Evolutionary conservation across 2,113 vertebrate genomes (phyloP), one percentile per base, ranked within the genome.

Genomic region (Phodopus roborovskii): DNA sequence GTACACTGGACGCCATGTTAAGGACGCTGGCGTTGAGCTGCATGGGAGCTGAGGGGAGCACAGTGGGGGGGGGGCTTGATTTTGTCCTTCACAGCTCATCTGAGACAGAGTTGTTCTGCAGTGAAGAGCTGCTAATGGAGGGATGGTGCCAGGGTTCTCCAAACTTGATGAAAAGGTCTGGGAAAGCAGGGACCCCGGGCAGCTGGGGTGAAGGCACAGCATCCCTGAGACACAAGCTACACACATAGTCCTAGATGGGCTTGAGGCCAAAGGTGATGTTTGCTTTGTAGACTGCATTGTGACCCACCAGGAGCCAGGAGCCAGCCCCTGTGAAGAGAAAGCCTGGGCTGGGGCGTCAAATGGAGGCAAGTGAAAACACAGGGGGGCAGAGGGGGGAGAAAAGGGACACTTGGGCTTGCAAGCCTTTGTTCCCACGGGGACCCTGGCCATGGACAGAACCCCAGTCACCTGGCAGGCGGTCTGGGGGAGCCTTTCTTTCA

Each of bases 401-500:
- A 56, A 88, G 88, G 86, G 91, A 66, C 75, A 81, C 26, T 3
- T 22, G 91, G 56, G 53, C 75, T 92, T 48, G 70, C 9, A 36
- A 45, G 94, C 97, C 90, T 97, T 95, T 12, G 70, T 85, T 56
- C 58, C 0, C 0, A 30, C 42, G 77, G 48, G 90, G 93, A 89
- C 77, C 78, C 91, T 56, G 81, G 95, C 95, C 96, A 97, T 97
- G 94, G 92, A 97, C 98, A 96, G 96, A 90, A 92, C 92, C 93
- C 73, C 87, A 2, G 1, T 96, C 97, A 97, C 90, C 42, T 96
- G 85, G 96, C 85, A 94, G 8, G 78, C 91, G 71, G 86, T 53
- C 30, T 92, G 91, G 62, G 62, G 66, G 81, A 96, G 91, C 15
- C 45, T 62, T 94, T 50, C 92, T 95, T 96, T 94, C 91, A 90